A percentile compares a stretch with the other conserved stretches of the same genome.
Evolutionary conservation across 2,797 vertebrate species (phyloP).

Genomic region (Loriculus beryllinus): DNA sequence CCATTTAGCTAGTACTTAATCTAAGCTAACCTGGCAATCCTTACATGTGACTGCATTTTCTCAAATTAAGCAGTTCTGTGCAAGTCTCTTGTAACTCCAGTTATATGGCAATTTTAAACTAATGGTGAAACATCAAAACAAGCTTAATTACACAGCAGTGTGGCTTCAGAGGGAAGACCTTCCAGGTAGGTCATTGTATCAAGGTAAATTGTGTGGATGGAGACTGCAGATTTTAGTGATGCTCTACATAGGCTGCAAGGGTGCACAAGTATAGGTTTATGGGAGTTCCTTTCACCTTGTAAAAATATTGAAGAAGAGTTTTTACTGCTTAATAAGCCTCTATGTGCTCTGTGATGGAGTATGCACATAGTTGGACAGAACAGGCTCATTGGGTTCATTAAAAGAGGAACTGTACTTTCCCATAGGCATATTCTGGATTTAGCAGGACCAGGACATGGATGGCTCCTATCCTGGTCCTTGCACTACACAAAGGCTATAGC

Average conservation of each 20-base stretch:
- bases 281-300: neutral
- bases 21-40: neutral
- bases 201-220: neutral
- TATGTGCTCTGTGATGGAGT: accelerated
- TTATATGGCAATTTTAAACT: neutral
- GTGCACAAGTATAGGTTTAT: accelerated
- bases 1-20: neutral
- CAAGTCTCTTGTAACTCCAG: neutral
- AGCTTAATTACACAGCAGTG: neutral
- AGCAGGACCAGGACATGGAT: accelerated
- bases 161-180: neutral
- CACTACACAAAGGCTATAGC: neutral
- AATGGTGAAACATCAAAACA: neutral
- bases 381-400: neutral
- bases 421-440: neutral
- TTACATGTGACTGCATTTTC: neutral
- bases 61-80: neutral
- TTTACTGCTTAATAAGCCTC: neutral
- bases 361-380: neutral
- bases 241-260: neutral
- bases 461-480: neutral
- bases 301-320: neutral
- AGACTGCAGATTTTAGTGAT: neutral
- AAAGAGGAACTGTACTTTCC: neutral
- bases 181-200: neutral